These are phyloP conservation scores for Cydia strobilella DNA, from an alignment of 1,140 invertebrate genomes.

Conservation along the genomic window DNA sequence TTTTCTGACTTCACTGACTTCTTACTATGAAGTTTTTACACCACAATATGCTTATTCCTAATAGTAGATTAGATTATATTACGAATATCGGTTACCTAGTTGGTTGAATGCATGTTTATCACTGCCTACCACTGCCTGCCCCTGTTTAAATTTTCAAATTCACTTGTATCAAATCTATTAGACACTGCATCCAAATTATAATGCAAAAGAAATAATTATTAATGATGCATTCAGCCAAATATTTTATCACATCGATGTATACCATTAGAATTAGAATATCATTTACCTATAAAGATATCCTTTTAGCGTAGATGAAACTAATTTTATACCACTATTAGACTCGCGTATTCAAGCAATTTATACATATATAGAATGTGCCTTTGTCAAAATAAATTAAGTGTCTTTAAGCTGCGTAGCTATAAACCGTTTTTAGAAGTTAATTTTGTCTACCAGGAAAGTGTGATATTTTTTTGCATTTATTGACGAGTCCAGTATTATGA, in stretches of 20 bases:
- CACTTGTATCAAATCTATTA: not conserved
- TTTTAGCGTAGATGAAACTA: constrained; percentile 1
- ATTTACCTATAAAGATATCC: not conserved
- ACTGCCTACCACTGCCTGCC: too few relatives aligned
- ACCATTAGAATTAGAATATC: not conserved
- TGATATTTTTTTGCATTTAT: constrained; percentile 54
- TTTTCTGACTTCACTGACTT: not conserved
- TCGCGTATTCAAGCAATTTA: constrained; percentile 25
- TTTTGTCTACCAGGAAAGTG: constrained; percentile 36
- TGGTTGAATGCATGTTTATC: constrained; percentile 5
- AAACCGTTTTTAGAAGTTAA: constrained; percentile 25
- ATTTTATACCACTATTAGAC: constrained; percentile 5
- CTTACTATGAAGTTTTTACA: not conserved
- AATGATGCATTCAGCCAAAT: constrained; percentile 2
- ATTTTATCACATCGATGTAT: not conserved
- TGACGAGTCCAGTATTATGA: constrained; percentile 68
- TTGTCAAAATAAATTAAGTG: constrained; percentile 19
- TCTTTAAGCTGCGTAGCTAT: constrained; percentile 30
- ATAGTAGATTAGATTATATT: constrained; percentile 9
- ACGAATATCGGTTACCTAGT: constrained; percentile 6
- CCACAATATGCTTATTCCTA: not conserved
- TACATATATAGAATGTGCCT: constrained; percentile 32
- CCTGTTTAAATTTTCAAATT: too few relatives aligned
- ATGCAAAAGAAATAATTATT: not conserved
- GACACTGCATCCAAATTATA: too few relatives aligned